Base-by-base conservation (phyloP, 2,113 vertebrate genomes). In the Ciconia boyciana region DNA sequence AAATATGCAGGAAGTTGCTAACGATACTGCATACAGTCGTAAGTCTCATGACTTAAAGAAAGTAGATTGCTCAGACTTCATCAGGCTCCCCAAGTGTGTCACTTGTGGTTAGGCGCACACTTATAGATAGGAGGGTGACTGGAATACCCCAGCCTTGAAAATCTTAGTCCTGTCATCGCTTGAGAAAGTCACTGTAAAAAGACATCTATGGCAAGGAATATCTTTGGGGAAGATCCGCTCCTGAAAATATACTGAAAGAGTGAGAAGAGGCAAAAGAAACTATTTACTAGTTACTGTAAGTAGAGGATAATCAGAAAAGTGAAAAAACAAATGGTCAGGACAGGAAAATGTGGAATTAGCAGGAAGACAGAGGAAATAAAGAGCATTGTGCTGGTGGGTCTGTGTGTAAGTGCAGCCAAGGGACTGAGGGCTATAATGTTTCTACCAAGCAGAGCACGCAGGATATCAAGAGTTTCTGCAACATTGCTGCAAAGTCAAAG, bases 1-100 rank as follows among this genome's bases (percentile, higher is more conserved):
- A 13, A 36, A 39, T 2, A 16, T 74, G 10, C 66, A 94, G 96
- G 95, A 97, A 96, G 89, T 83, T 11, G 13, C 31, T 44, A 65
- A 7, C 0, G 8, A 31, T 21, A 55, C 65, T 4, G 4, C 2
- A 4, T 60, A 44, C n/a, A 61, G 39, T 51, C 10, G 1, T 9
- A 18, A 41, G 55, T 16, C n/a, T 46, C 2, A 12, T 2, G 64
- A 46, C 25, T 32, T 62, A 11, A 19, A 52, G 8, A 41, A 69
- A 46, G 10, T 61, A 44, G 17, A 65, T 22, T 54, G 22, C 19
- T 16, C 9, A 20, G 22, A 10, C 48, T 49, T 43, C 43, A 16
- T 31, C 25, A 11, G 18, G 8, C 1, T 68, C 18, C 11, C 31
- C 10, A 49, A 24, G 8, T 4, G 4, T 31, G 48, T 24, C 26